Evolutionary conservation across 1,140 invertebrate species (phyloP).

Genomic region (Drosophila aff.): DNA sequence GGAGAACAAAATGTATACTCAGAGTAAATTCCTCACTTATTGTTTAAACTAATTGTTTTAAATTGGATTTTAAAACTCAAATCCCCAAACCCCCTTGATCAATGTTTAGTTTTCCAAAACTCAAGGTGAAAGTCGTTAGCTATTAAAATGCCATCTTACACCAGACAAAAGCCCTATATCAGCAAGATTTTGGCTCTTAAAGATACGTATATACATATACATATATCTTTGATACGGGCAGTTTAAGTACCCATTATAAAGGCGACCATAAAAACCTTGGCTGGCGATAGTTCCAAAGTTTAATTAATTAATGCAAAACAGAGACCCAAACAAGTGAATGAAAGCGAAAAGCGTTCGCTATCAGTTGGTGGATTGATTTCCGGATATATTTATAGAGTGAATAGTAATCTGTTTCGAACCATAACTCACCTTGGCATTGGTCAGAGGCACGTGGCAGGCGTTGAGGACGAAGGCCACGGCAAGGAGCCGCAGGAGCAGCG

Average conservation of each 20-base stretch:
- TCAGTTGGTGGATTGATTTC: conserved; percentile 11
- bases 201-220: neutral
- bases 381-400: neutral
- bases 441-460: conserved; percentile 62
- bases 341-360: conserved; percentile 13
- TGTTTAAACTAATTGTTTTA: neutral
- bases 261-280: neutral
- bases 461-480: conserved; percentile 62
- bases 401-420: neutral
- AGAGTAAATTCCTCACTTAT: neutral
- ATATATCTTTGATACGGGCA: neutral
- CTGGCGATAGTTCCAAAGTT: conserved; percentile 1
- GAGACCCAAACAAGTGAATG: conserved; percentile 7
- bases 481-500: conserved; percentile 68
- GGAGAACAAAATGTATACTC: neutral
- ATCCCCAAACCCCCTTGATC: neutral
- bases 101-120: neutral
- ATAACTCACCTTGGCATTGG: conserved; percentile 73
- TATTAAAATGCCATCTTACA: neutral
- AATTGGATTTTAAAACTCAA: neutral
- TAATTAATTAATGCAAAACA: conserved; percentile 18
- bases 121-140: conserved; percentile 9
- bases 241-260: conserved; percentile 9
- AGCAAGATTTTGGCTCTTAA: neutral
- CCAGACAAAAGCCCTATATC: neutral